phyloP scores from a whole-genome alignment of 1,140 invertebrate species.

The Limonius californicus region DNA sequence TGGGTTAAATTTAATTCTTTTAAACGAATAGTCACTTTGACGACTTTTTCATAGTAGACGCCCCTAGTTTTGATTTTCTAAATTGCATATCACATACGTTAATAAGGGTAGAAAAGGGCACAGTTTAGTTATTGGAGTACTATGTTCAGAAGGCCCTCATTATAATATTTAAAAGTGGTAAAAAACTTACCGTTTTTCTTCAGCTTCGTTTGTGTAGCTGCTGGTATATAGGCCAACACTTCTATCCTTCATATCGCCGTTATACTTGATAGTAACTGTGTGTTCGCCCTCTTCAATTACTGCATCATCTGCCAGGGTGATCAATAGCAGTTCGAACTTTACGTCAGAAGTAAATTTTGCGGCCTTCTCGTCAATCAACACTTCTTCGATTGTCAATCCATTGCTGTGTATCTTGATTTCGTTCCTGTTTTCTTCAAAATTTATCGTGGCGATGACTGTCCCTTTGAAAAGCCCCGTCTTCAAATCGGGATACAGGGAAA shows the following conservation, averaged over 20 bases:
- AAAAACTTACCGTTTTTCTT: conserved; percentile 43
- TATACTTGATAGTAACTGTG: conserved; percentile 46
- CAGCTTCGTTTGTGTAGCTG: conserved; percentile 43
- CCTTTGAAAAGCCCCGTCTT: conserved; percentile 65
- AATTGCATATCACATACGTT: too few relatives aligned
- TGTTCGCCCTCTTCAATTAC: not conserved
- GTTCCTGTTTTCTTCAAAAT: conserved; percentile 53
- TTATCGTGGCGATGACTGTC: conserved; percentile 64
- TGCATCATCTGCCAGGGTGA: not conserved
- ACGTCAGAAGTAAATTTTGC: conserved; percentile 24
- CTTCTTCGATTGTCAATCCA: conserved; percentile 52
- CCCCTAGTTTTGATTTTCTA: too few relatives aligned
- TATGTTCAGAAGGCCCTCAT: too few relatives aligned
- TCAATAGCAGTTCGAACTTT: conserved; percentile 32
- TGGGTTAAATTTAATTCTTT: too few relatives aligned
- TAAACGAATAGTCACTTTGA: too few relatives aligned
- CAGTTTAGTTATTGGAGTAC: too few relatives aligned
- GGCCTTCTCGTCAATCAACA: conserved; percentile 25
- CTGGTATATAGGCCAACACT: conserved; percentile 54
- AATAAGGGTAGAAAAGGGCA: too few relatives aligned
- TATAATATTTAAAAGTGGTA: not conserved
- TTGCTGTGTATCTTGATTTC: conserved; percentile 70
- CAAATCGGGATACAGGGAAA: conserved; percentile 72
- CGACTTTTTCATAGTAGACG: too few relatives aligned
- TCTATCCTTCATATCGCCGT: conserved; percentile 50